These are phyloP conservation scores for Crocodylus rhombifer DNA, from an alignment of 2,797 vertebrate species.

Conservation along the genomic window DNA sequence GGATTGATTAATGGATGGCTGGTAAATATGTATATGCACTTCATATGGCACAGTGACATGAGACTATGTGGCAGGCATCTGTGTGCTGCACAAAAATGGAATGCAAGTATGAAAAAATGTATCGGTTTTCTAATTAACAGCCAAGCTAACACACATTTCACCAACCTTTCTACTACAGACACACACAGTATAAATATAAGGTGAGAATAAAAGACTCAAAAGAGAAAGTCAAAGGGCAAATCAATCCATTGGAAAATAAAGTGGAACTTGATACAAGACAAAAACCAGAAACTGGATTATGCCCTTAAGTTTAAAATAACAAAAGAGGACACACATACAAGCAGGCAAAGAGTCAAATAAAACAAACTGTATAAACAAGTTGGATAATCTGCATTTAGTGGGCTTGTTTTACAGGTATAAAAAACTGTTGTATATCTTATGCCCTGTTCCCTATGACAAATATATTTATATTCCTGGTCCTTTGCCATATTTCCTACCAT, in stretches of 20 bases:
- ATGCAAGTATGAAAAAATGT: neutral
- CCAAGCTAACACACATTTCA: neutral
- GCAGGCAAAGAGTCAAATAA: neutral
- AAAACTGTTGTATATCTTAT: neutral
- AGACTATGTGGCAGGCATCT: neutral
- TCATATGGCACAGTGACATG: neutral
- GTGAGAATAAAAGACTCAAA: neutral
- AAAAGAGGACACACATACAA: neutral
- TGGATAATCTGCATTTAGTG: neutral
- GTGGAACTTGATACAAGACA: neutral
- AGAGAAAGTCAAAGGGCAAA: neutral
- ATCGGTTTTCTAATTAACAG: neutral
- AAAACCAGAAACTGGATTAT: rapidly evolving
- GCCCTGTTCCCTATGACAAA: neutral
- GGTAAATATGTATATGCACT: neutral
- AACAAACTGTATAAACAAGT: neutral
- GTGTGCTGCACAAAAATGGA: neutral
- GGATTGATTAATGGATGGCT: neutral
- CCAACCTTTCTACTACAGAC: neutral
- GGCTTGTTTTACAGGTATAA: neutral
- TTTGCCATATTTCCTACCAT: neutral
- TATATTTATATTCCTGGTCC: neutral
- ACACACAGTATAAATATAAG: neutral
- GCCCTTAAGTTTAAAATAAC: neutral
- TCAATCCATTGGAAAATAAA: neutral